Percentiles rank a stretch among this genome's conserved stretches.
Evolutionary conservation across 2,888 invertebrate genomes (phyloP).

Genomic region (Drosophila flavopinicola): DNA sequence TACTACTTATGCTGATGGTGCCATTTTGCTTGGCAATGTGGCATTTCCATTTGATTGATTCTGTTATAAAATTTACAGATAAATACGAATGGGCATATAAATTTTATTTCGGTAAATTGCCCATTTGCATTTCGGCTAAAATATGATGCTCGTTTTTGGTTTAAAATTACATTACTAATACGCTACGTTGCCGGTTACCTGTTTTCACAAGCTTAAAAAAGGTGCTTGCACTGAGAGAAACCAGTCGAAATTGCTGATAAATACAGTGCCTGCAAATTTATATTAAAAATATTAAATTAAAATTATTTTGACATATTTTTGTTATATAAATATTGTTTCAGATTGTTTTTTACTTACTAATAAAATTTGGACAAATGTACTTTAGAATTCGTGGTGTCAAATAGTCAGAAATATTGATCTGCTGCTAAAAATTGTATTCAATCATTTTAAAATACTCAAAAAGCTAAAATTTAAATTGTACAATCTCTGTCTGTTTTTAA

Average conservation of each 20-base stretch:
- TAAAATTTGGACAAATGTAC: too few species aligned
- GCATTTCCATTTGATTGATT: conserved; percentile 72
- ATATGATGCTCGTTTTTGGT: conserved; percentile 44
- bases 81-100: conserved; percentile 68
- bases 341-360: not conserved
- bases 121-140: conserved; percentile 63
- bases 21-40: conserved; percentile 36
- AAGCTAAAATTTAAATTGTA: not conserved
- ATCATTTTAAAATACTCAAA: not conserved
- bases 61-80: conserved; percentile 66
- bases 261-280: not conserved
- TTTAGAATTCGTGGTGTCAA: too few species aligned
- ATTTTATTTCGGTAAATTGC: conserved; percentile 55
- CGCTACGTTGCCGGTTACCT: conserved; percentile 39
- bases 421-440: not conserved
- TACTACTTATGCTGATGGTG: conserved; percentile 31
- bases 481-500: conserved; percentile 1
- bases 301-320: not conserved
- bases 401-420: not conserved
- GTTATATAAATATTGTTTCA: not conserved
- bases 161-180: conserved; percentile 70
- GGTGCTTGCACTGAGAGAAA: conserved; percentile 31
- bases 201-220: conserved; percentile 11
- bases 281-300: not conserved
- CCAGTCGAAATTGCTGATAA: not conserved